Percentiles rank a stretch among this genome's conserved stretches.
phyloP scores from a whole-genome alignment of 1,140 invertebrate genomes.

The Drosophila trapezifrons region DNA sequence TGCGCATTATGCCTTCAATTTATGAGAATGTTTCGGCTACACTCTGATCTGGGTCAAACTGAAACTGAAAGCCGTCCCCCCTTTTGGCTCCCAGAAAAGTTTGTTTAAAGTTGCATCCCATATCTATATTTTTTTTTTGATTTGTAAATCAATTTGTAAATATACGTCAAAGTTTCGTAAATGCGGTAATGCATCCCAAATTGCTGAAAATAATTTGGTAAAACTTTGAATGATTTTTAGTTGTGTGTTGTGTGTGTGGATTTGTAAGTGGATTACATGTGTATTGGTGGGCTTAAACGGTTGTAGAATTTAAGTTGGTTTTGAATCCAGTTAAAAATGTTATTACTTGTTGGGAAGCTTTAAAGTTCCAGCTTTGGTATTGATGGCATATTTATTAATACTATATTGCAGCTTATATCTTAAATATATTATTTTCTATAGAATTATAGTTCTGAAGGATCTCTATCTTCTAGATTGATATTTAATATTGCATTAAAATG shows the following conservation, averaged over 20 bases:
- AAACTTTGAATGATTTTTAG: conserved; percentile 25
- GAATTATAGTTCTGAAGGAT: no score
- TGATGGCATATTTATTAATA: not conserved
- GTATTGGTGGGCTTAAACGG: not conserved
- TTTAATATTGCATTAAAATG: no score
- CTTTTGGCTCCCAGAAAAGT: conserved; percentile 6
- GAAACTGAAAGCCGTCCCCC: conserved; percentile 13
- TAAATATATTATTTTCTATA: no score
- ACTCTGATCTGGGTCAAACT: conserved; percentile 48
- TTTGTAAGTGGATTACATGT: conserved; percentile 29
- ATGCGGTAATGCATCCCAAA: conserved; percentile 35
- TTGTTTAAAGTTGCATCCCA: conserved; percentile 37
- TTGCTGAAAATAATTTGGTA: conserved; percentile 28
- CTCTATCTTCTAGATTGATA: no score
- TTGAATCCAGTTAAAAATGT: not conserved
- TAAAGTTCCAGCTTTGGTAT: not conserved
- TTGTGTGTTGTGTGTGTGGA: conserved; percentile 17
- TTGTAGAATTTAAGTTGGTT: not conserved
- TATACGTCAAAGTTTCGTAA: conserved; percentile 41
- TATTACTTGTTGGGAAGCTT: no score
- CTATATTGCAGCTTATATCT: no score
- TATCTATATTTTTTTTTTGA: conserved; percentile 16
- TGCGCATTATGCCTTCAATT: conserved; percentile 64
- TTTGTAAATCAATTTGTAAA: conserved; percentile 61
- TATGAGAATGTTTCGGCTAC: conserved; percentile 48